Evolutionary conservation across 2,113 vertebrate species (phyloP).

Genomic region (Pyxicephalus adspersus): DNA sequence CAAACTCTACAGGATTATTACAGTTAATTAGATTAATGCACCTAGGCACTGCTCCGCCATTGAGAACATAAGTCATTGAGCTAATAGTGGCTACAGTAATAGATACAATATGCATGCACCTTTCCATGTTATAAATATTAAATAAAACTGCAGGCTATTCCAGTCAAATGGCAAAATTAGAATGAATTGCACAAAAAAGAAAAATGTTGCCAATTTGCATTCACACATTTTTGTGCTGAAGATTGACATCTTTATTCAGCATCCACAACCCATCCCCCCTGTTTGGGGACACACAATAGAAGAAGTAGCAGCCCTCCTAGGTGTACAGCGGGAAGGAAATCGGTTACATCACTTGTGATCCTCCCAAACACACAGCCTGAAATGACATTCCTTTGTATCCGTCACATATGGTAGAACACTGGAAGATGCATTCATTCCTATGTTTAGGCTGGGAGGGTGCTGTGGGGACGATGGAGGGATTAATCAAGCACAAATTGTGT

Average conservation of each 20-base stretch:
- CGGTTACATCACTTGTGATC: too few relatives aligned
- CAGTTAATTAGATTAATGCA: slow-evolving; percentile 3
- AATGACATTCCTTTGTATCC: neutral
- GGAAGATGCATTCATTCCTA: slow-evolving; percentile 13
- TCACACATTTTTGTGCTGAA: too few relatives aligned
- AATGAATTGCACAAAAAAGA: too few relatives aligned
- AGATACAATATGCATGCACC: too few relatives aligned
- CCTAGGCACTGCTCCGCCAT: neutral
- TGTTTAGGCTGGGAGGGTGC: neutral
- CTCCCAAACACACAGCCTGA: neutral
- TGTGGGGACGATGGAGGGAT: neutral
- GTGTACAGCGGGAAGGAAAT: neutral
- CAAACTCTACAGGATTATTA: neutral
- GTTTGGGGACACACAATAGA: neutral
- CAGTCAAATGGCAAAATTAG: too few relatives aligned
- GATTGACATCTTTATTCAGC: neutral
- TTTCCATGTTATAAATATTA: too few relatives aligned
- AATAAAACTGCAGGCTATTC: too few relatives aligned
- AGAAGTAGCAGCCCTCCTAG: neutral
- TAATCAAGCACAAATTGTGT: slow-evolving; percentile 4
- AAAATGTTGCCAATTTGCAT: too few relatives aligned
- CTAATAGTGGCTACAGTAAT: too few relatives aligned
- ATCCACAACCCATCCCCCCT: neutral
- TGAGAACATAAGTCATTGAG: too few relatives aligned
- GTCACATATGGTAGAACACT: slow-evolving; percentile 10